Evolutionary conservation across 2,888 invertebrate genomes (phyloP), one percentile per base, ranked within the genome.

Genomic region (Plemyria rubiginata): DNA sequence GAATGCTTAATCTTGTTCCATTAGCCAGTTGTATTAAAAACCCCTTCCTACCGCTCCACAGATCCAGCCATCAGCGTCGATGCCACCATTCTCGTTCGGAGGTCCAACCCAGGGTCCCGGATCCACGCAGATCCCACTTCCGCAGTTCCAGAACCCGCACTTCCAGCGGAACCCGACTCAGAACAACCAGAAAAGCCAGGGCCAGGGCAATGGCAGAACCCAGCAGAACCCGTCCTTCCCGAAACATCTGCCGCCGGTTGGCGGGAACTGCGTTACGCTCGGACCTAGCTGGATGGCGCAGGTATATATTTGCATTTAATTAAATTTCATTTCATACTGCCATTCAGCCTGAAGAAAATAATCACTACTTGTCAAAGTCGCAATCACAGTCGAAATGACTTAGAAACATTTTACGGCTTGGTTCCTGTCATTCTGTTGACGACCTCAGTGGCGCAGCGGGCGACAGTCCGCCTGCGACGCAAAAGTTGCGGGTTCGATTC

Each of bases 71-170:
- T 75, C 82, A 1, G 63, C 79, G 8, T 77, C 83, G 0, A 63
- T 85, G n/a, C 85, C 85, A 0, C 83, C 85, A 0, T 84, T 80
- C 73, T 85, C 88, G n/a, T 85, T 88, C 76, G 73, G 71, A 0
- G 80, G 32, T 8, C 82, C 83, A 0, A 78, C 79, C 74, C 13
- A 54, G 36, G 60, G 32, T 0, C 81, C 76, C n/a, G 80, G 75
- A 0, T 79, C 82, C n/a, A 75, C 74, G 32, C 85, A 83, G 58
- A 76, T 85, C 16, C 88, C 86, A 0, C 81, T 77, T 78, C 88
- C 87, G 1, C 82, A 82, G 60, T 85, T 83, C 79, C 79, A 80
- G 40, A 81, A 80, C 63, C 84, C 82, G 0, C 82, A 80, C 66
- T 82, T 80, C 32, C 75, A 74, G 32, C 81, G 76, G 62, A 78